Evolutionary conservation across 2,797 vertebrate species (phyloP).

Genomic region (Danio albolineatus): DNA sequence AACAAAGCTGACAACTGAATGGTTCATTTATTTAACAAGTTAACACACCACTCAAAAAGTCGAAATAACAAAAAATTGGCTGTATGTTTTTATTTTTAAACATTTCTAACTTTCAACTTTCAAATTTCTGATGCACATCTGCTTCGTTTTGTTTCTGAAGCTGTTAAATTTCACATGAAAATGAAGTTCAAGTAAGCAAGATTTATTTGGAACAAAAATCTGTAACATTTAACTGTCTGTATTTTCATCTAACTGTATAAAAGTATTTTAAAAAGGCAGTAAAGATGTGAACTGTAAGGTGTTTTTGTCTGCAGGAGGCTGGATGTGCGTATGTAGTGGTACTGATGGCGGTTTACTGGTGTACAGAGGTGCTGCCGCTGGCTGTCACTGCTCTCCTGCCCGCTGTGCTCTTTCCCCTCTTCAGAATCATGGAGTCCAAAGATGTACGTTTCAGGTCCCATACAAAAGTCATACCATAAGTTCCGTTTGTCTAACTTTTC

Average conservation of each 20-base stretch:
- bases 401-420: conserved; percentile 86
- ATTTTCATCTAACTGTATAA: too few species aligned
- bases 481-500: not conserved
- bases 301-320: conserved; percentile 78
- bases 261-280: too few species aligned
- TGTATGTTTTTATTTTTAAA: not conserved
- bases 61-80: not conserved
- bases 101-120: too few species aligned
- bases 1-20: not conserved
- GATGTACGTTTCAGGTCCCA: conserved; percentile 72
- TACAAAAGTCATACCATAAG: not conserved
- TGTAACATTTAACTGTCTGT: too few species aligned
- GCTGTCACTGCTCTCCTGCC: conserved; percentile 90
- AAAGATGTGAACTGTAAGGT: too few species aligned
- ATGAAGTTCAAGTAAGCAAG: too few species aligned
- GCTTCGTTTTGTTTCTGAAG: too few species aligned
- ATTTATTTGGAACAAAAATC: too few species aligned
- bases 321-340: conserved; percentile 87
- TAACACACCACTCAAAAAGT: not conserved
- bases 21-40: not conserved
- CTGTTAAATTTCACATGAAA: too few species aligned
- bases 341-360: conserved; percentile 95
- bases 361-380: conserved; percentile 91
- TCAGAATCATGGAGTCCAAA: conserved; percentile 89
- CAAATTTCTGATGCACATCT: too few species aligned